Conservation (phyloP, 2,113 vertebrate genomes). For the Pelecanus crispus region DNA sequence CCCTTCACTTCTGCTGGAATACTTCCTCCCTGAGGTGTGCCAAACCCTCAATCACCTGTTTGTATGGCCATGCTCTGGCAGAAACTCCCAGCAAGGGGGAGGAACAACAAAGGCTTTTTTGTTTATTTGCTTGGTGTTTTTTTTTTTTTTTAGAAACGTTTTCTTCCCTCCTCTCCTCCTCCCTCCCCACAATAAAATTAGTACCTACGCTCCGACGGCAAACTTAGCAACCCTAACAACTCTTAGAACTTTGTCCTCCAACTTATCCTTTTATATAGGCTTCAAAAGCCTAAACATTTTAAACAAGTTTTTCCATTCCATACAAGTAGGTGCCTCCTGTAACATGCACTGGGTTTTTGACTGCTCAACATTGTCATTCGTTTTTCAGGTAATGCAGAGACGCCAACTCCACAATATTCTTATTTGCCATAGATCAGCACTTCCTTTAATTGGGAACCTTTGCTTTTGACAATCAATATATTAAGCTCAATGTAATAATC, state of each 20-base stretch:
- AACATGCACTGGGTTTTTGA: not conserved
- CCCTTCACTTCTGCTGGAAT: not conserved
- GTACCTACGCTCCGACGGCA: constrained; percentile 8
- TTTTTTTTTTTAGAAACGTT: not conserved
- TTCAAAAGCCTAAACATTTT: not conserved
- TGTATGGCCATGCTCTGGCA: not conserved
- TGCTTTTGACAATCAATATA: not conserved
- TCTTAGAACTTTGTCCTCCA: not conserved
- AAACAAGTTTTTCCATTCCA: not conserved
- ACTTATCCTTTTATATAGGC: not conserved
- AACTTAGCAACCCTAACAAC: not conserved
- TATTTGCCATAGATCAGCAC: not conserved
- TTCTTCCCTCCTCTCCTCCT: constrained; percentile 19
- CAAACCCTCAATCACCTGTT: constrained; percentile 37
- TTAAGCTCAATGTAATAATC: not conserved
- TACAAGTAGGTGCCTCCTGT: not conserved
- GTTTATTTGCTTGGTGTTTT: not conserved
- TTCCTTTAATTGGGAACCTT: not conserved
- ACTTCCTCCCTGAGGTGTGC: constrained; percentile 33
- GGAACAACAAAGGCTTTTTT: constrained; percentile 36
- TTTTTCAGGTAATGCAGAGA: not conserved
- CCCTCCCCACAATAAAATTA: constrained; percentile 25
- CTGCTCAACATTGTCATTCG: not conserved
- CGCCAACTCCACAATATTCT: not conserved
- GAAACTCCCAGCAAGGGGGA: not conserved